These are phyloP conservation scores for Oreochromis mossambicus DNA, from an alignment of 2,797 vertebrate genomes.

Conservation along the genomic window DNA sequence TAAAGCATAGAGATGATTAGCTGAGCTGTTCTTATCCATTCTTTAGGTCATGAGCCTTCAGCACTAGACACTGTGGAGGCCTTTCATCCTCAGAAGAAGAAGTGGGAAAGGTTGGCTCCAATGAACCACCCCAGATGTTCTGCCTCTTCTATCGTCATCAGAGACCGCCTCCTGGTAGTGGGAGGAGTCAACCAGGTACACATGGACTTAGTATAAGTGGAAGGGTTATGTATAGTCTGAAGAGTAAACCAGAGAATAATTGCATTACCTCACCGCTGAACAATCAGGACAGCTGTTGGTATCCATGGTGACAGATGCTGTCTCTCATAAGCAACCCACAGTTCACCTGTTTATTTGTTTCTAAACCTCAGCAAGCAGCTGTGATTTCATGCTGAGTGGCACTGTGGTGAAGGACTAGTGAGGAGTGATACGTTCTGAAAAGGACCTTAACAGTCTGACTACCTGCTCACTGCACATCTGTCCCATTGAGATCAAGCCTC, in stretches of 20 bases:
- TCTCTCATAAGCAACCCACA: not conserved
- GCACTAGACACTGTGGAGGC: conserved; percentile 90
- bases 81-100: conserved; percentile 88
- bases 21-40: not conserved
- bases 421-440: not conserved
- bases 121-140: conserved; percentile 93
- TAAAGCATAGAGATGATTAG: accelerated
- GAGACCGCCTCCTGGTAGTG: conserved; percentile 89
- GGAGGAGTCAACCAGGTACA: conserved; percentile 87
- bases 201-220: not conserved
- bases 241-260: not conserved
- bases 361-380: not conserved
- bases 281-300: not conserved
- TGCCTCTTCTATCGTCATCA: conserved; percentile 86
- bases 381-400: not conserved
- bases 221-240: not conserved
- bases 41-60: conserved; percentile 87
- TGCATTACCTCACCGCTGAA: not conserved
- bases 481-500: not conserved
- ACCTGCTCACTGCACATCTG: not conserved
- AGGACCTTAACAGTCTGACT: not conserved
- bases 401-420: not conserved
- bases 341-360: not conserved
- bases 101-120: conserved; percentile 88
- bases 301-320: not conserved